phyloP scores from a whole-genome alignment of 2,113 vertebrate genomes.

The Uria lomvia region DNA sequence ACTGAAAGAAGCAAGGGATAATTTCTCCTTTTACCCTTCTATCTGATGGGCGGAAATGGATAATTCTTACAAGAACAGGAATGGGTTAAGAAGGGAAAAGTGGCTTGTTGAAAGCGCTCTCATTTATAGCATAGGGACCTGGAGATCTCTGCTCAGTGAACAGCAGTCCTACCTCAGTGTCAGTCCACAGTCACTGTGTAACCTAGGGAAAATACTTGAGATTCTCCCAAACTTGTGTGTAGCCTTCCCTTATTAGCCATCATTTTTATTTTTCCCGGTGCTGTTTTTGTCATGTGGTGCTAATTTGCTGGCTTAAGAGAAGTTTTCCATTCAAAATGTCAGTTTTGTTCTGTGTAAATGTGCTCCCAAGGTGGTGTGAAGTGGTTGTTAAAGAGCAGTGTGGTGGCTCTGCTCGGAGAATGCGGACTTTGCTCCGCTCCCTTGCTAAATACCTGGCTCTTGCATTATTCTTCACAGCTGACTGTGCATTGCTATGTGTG shows the following conservation, averaged over 20 bases:
- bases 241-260: background rate
- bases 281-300: background rate
- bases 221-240: background rate
- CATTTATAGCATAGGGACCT: background rate
- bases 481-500: background rate
- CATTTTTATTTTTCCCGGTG: background rate
- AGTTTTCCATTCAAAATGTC: background rate
- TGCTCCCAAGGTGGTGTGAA: background rate
- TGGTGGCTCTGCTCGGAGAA: background rate
- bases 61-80: background rate
- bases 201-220: background rate
- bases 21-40: background rate
- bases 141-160: background rate
- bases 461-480: background rate
- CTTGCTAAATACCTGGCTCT: background rate
- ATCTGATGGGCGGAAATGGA: background rate
- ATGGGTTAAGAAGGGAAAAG: background rate
- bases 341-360: background rate
- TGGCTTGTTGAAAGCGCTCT: background rate
- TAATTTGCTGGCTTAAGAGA: background rate
- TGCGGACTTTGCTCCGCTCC: background rate
- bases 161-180: background rate
- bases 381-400: background rate
- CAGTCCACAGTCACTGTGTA: background rate
- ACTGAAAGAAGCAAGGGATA: background rate